Conservation (phyloP, 2,888 invertebrate genomes). For the Craniophora ligustri region DNA sequence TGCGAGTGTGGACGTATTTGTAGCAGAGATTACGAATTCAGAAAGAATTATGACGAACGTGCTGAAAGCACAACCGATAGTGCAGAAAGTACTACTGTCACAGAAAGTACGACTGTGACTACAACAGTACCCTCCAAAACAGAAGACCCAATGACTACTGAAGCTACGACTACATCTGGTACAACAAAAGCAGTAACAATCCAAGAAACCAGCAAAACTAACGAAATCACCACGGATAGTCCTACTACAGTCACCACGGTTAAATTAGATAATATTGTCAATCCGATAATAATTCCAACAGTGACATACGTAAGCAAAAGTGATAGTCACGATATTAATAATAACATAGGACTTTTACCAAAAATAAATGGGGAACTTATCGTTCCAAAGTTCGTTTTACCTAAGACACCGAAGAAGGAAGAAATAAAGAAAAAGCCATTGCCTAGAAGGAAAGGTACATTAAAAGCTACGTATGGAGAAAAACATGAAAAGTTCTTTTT, state of each 20-base stretch:
- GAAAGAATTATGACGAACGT: constrained; percentile 63
- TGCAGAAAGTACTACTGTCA: constrained; percentile 25
- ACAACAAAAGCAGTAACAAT: constrained; percentile 17
- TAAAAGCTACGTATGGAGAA: constrained; percentile 86
- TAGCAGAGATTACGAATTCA: constrained; percentile 80
- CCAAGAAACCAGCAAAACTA: constrained; percentile 25
- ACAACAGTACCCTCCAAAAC: constrained; percentile 24
- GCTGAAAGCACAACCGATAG: constrained; percentile 31
- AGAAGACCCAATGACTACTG: constrained; percentile 16
- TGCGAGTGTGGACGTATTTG: constrained; percentile 88
- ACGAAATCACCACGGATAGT: constrained; percentile 29
- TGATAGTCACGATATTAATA: constrained; percentile 64
- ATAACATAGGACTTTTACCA: constrained; percentile 69
- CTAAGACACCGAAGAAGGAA: constrained; percentile 71
- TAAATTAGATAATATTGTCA: constrained; percentile 50
- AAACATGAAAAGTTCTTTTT: constrained; percentile 79
- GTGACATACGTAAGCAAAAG: constrained; percentile 62
- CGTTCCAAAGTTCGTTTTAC: constrained; percentile 68
- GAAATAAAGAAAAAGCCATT: constrained; percentile 76
- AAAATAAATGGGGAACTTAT: constrained; percentile 73
- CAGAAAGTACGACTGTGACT: constrained; percentile 22
- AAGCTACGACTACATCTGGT: constrained; percentile 15
- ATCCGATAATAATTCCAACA: constrained; percentile 77
- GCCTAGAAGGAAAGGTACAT: constrained; percentile 82
- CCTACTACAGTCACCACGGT: constrained; percentile 7